Conservation (phyloP, 2,797 vertebrate genomes). For the Paratrypauchen microcephalus region DNA sequence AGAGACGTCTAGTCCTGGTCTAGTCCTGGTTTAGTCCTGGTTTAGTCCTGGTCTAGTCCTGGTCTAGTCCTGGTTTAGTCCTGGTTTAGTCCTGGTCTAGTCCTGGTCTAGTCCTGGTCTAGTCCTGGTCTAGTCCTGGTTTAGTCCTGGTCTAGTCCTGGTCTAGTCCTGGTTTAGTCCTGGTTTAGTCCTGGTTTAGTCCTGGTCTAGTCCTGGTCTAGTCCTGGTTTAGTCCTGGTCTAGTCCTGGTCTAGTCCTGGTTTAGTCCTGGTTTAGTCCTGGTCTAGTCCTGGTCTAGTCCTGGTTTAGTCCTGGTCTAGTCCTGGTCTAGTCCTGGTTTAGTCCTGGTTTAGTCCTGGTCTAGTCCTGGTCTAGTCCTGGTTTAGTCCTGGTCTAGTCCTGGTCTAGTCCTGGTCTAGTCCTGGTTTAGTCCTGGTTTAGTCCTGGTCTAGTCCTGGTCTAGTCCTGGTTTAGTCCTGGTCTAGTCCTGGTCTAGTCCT, state of each 20-base stretch:
- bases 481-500: too few species aligned
- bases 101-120: not conserved
- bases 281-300: too few species aligned
- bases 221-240: not conserved
- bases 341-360: not conserved
- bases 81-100: not conserved
- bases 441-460: not conserved
- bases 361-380: not conserved
- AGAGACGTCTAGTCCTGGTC: not conserved
- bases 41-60: not conserved
- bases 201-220: not conserved
- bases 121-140: too few species aligned
- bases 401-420: not conserved
- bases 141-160: not conserved
- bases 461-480: too few species aligned
- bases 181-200: not conserved
- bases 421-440: not conserved
- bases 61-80: not conserved
- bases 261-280: not conserved
- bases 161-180: not conserved
- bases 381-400: not conserved
- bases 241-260: constrained; percentile 1
- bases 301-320: not conserved
- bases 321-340: not conserved
- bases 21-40: not conserved